Evolutionary conservation across 30 jellyfish, hydroid and myxozoan genomes (phyloP), one percentile per base, ranked within the genome.

Genomic region (Aurelia coerulea): DNA sequence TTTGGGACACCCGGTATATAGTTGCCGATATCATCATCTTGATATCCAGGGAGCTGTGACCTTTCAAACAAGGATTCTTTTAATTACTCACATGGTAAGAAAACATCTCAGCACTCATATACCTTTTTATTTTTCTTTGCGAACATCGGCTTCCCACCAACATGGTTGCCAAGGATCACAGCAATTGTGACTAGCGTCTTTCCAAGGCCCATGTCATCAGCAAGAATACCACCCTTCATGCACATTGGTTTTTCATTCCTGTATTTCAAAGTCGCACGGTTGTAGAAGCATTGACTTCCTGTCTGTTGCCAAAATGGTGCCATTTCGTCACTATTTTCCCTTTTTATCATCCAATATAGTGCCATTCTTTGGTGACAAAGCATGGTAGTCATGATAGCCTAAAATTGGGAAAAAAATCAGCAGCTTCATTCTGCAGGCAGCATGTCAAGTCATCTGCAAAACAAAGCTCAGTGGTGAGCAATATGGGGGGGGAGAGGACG

Each of bases 141-240:
- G 49, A 80, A 80, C 92, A 89, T 80, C 59, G 97, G 97, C 74
- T 89, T 52, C 34, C 93, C 90, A 53, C 72, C 65, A n/a, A 59
- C 3, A 51, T 89, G 97, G 70, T 89, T 89, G 72, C 94, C 65
- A 6, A 89, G 85, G 33, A 89, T 89, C 23, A 89, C 33, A 29
- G 97, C 42, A 76, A 89, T 81, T n/a, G 75, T 59, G 7, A 85
- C 79, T 17, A 89, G 70, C 5, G 97, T 89, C 62, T 89, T 89
- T 19, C 97, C 97, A 34, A 89, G 85, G 52, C 97, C 97, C 97
- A 89, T 89, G 70, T 89, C 97, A 65, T 89, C 97, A n/a, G 97
- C 97, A 17, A 89, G 81, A 17, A 89, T 80, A 10, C 97, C 97
- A n/a, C 97, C 97, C 62, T 81, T 89, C 42, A 89, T 80, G 23